Percentiles rank a stretch among this genome's conserved stretches.
Evolutionary conservation across 2,888 invertebrate species (phyloP).

Genomic region (Drosophila hawaiiensis): DNA sequence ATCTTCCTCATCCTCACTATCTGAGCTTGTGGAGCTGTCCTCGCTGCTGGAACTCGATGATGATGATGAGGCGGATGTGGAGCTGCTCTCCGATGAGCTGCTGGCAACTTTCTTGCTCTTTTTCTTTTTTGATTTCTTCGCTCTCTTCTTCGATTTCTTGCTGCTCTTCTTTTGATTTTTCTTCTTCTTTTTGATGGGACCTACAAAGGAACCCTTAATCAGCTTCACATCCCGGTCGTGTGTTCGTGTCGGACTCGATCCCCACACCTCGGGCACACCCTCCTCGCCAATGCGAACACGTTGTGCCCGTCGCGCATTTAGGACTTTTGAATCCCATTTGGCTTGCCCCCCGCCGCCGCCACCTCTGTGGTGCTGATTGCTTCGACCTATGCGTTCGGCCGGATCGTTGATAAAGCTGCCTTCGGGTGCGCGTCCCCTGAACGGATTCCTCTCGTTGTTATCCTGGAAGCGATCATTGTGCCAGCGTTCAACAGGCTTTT

Average conservation of each 20-base stretch:
- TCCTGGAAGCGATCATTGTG: slow-evolving; percentile 78
- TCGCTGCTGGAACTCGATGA: slow-evolving; percentile 56
- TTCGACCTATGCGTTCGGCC: slow-evolving; percentile 52
- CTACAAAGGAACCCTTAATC: slow-evolving; percentile 70
- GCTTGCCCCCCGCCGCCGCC: slow-evolving; percentile 40
- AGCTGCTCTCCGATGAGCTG: slow-evolving; percentile 54
- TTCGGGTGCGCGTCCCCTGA: slow-evolving; percentile 66
- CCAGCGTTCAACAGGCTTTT: slow-evolving; percentile 72
- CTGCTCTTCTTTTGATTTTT: slow-evolving; percentile 54
- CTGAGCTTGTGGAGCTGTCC: slow-evolving; percentile 69
- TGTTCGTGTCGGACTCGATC: slow-evolving; percentile 89
- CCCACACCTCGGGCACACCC: slow-evolving; percentile 90
- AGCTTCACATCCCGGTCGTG: slow-evolving; percentile 81
- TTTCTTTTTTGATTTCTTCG: slow-evolving; percentile 84
- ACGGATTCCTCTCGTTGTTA: slow-evolving; percentile 70
- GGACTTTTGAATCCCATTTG: slow-evolving; percentile 86
- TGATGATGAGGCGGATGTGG: slow-evolving; percentile 43
- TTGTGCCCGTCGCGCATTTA: slow-evolving; percentile 90
- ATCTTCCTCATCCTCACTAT: slow-evolving; percentile 85
- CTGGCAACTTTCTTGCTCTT: slow-evolving; percentile 85
- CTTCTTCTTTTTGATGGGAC: slow-evolving; percentile 74
- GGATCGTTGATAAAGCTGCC: slow-evolving; percentile 70
- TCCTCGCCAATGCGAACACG: slow-evolving; percentile 90
- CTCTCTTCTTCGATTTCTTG: slow-evolving; percentile 65
- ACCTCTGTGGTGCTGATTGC: slow-evolving; percentile 35